These are phyloP conservation scores for Takifugu ocellatus DNA, from an alignment of 2,797 vertebrate genomes.

Conservation along the genomic window DNA sequence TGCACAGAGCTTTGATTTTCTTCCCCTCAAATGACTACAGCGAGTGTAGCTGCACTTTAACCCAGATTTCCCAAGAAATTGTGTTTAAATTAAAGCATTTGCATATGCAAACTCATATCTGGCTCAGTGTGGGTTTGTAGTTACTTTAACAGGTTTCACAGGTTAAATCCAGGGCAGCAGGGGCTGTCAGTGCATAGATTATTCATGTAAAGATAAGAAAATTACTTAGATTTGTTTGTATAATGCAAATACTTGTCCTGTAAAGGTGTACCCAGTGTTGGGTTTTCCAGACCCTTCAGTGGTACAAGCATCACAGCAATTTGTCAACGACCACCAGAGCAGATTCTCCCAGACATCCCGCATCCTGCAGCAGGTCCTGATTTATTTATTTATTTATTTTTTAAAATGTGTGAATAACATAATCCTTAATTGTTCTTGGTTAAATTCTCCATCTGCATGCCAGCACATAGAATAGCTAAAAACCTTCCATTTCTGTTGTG, in stretches of 20 bases:
- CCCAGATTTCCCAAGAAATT: no score
- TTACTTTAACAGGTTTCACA: background rate
- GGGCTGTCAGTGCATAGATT: no score
- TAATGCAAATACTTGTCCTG: constrained; percentile 10
- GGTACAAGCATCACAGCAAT: constrained; percentile 67
- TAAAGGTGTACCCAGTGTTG: constrained; percentile 75
- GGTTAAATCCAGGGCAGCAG: no score
- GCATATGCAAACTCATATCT: no score
- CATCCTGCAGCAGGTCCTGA: constrained; percentile 79
- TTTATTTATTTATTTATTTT: background rate
- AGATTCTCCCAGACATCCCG: constrained; percentile 64
- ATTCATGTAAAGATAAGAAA: no score
- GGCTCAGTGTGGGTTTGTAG: background rate
- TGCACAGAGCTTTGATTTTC: background rate
- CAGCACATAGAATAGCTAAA: background rate
- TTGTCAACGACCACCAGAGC: constrained; percentile 73
- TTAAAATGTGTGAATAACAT: no score
- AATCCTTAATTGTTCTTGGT: no score
- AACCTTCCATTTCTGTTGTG: constrained; percentile 2
- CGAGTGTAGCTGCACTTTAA: no score
- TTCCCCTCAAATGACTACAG: background rate
- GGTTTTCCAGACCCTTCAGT: constrained; percentile 73
- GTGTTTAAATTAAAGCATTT: no score
- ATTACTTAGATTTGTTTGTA: background rate
- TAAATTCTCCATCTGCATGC: no score